Conservation (phyloP, 1,140 invertebrate species). For the Cydia strobilella region DNA sequence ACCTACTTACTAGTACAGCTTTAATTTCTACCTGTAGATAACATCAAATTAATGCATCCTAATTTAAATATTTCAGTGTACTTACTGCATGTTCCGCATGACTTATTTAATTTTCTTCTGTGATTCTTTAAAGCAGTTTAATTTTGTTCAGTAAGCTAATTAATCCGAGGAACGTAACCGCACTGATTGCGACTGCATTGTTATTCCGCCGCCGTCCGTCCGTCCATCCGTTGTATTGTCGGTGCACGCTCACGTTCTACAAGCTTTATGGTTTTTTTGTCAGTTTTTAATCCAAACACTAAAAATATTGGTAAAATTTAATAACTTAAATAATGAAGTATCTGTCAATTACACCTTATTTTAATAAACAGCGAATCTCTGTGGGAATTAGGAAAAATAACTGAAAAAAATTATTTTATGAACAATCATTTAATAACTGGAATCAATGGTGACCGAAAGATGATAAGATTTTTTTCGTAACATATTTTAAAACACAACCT, state of each 20-base stretch:
- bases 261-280: slow-evolving; percentile 47
- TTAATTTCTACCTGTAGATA: too few relatives aligned
- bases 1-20: too few relatives aligned
- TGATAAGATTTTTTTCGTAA: too few relatives aligned
- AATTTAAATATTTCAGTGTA: background rate
- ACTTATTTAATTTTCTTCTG: slow-evolving; percentile 47
- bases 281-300: background rate
- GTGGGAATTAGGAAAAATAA: too few relatives aligned
- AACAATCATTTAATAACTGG: too few relatives aligned
- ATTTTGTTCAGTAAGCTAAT: slow-evolving; percentile 9
- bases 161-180: slow-evolving; percentile 25
- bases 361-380: too few relatives aligned
- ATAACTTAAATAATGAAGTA: too few relatives aligned
- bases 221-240: slow-evolving; percentile 55
- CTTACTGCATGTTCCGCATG: slow-evolving; percentile 35
- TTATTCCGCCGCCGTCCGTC: slow-evolving; percentile 56
- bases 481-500: too few relatives aligned
- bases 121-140: slow-evolving; percentile 14
- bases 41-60: background rate
- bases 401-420: too few relatives aligned
- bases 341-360: too few relatives aligned
- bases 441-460: too few relatives aligned
- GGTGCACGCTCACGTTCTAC: slow-evolving; percentile 50
- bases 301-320: too few relatives aligned
- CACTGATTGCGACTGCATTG: slow-evolving; percentile 57